Base-by-base conservation (phyloP, 2,888 invertebrate genomes). In the Oconnorella tubifera region DNA sequence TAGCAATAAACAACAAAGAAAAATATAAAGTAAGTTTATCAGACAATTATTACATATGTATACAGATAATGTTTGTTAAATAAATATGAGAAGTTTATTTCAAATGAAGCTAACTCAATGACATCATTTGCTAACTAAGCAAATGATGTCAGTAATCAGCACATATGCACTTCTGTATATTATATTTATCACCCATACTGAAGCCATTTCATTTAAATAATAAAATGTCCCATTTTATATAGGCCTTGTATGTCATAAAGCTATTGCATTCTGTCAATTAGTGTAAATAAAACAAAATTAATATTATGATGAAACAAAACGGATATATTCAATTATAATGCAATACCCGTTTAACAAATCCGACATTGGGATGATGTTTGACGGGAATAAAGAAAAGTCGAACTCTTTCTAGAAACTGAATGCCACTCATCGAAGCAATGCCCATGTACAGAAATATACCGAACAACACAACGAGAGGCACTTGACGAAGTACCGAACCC, bases 381-480 rank as follows among this genome's bases (percentile, higher is more conserved):
- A 91, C 91, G 0, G 97, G 97, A 88, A 94, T 92, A 78, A 97
- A 89, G 73, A 95, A 87, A 57, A 98, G 85, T 74, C 90, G 88
- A 72, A 91, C 84, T 65, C 98, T 86, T 75, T 96, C 92, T 83
- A 95, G 92, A 79, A 98, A 88, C 83, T 97, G 95, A 28, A 97
- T 93, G 67, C 95, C 95, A 75, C 89, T 90, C 74, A 94, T 90
- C 3, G 95, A 93, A 0, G 95, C 92, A 69, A 96, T 88, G 62
- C 98, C 98, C 66, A 84, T 78, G 69, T 84, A 84, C 25, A 98
- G 87, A 84, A 99, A 98, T 32, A 98, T 92, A 28, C 98, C 98
- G 79, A 97, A 93, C 28, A 99, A 86, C 61, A 96, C 94, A n/a
- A 97, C 89, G 88, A 96, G 90, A 0, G 98, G 97, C 68, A 98